A percentile compares a stretch with the other conserved stretches of the same genome.
phyloP scores from a whole-genome alignment of 2,113 vertebrate species.

The Eptesicus fuscus region DNA sequence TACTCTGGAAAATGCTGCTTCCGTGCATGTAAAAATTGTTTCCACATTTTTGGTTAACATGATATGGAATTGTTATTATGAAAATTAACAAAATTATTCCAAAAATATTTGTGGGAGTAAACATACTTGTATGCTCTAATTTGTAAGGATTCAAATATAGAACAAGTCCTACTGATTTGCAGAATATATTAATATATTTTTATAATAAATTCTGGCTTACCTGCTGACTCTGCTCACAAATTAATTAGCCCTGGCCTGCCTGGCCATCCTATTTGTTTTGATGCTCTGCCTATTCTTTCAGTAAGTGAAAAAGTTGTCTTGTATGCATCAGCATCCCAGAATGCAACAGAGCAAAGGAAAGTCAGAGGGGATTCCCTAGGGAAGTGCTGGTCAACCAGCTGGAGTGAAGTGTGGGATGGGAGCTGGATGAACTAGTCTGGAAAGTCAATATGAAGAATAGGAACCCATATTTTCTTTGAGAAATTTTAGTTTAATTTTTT shows the following conservation, averaged over 20 bases:
- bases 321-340: background rate
- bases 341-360: background rate
- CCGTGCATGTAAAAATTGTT: background rate
- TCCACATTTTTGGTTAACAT: background rate
- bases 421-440: background rate
- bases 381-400: background rate
- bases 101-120: background rate
- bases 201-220: background rate
- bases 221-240: background rate
- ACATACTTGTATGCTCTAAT: background rate
- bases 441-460: background rate
- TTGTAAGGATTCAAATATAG: background rate
- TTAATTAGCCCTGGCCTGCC: background rate
- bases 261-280: background rate
- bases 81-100: conserved; percentile 2
- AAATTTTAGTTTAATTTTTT: conserved; percentile 22
- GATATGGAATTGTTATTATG: background rate
- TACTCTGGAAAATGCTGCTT: background rate
- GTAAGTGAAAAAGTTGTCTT: background rate
- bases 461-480: background rate
- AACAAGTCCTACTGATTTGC: background rate
- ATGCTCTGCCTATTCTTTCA: background rate
- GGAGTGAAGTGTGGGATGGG: background rate
- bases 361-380: rapidly evolving
- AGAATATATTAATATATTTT: background rate